Evolutionary conservation across 2,888 invertebrate species (phyloP).

Genomic region (Polyommatus icarus): DNA sequence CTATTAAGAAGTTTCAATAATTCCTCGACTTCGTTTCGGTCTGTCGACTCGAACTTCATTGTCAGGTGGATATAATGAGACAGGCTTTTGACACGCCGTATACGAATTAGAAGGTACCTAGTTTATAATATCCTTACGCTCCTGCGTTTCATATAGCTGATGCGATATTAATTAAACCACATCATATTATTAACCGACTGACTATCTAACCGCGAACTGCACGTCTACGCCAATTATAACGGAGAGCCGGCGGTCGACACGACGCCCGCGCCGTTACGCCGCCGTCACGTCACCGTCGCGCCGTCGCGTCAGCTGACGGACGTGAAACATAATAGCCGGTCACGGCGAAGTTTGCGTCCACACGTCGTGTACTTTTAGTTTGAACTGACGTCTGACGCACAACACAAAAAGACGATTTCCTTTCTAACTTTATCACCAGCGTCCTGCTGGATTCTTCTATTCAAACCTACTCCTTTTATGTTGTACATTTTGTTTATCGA

Average conservation of each 20-base stretch:
- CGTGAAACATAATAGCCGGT: neutral
- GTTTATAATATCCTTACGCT: too few species aligned
- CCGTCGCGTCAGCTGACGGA: neutral
- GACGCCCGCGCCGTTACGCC: neutral
- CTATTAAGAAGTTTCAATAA: conserved; percentile 11
- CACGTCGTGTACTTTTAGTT: neutral
- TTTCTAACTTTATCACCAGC: neutral
- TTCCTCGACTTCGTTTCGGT: neutral
- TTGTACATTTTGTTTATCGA: neutral
- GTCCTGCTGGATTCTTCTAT: too few species aligned
- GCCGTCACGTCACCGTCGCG: neutral
- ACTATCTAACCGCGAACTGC: neutral
- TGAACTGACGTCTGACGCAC: neutral
- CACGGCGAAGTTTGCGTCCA: neutral
- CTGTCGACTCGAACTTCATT: neutral
- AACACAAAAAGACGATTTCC: neutral
- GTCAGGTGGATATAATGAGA: neutral
- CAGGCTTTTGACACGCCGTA: neutral
- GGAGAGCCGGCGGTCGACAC: neutral
- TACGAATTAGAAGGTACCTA: neutral
- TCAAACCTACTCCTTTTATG: too few species aligned
- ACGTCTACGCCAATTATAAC: too few species aligned
- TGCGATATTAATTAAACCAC: neutral
- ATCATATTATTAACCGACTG: neutral
- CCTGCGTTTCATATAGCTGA: neutral